Base-by-base conservation (phyloP, 2,888 invertebrate species). In the Gryllus longicercus region DNA sequence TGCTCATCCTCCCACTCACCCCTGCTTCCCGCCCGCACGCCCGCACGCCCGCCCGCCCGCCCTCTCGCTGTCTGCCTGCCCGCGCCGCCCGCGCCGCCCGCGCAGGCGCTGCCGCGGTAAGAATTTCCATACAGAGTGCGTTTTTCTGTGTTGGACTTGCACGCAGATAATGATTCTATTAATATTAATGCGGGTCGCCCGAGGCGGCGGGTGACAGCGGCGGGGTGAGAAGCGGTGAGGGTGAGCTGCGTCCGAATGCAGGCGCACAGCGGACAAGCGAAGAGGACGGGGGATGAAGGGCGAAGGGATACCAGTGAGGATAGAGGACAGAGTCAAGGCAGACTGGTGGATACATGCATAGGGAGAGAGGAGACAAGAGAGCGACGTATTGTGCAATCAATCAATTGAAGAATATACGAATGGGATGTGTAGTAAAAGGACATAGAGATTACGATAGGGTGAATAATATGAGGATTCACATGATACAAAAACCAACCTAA, bases 111-210 rank as follows among this genome's bases (percentile, higher is more conserved):
- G 16, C 63, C 63, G 14, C 63, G 63, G 63, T 63, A 63, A 63
- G 63, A 63, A 63, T 63, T 63, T 63, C 63, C 63, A 63, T 63
- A 63, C 63, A 63, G 63, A 63, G 63, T 63, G 63, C 63, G 63
- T 63, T 63, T 63, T 63, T 63, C 16, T 63, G 63, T 63, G 63
- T 63, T 63, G 63, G 63, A 63, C 63, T 63, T 63, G 63, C 63
- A 63, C 63, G 63, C 63, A 63, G 16, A 63, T 63, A 63, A 63
- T 63, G 63, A 63, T 63, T 63, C 63, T 63, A 63, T 63, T 63
- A 63, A 63, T 63, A 63, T 63, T 63, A 63, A 63, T 63, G 63
- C 16, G 63, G n/a, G 63, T 63, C n/a, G 63, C 63, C 16, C 16
- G 63, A 16, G 63, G 63, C 16, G 63, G n/a, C 63, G 63, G 63